phyloP scores from a whole-genome alignment of 2,888 invertebrate genomes.

The Habroteleia sp. region DNA sequence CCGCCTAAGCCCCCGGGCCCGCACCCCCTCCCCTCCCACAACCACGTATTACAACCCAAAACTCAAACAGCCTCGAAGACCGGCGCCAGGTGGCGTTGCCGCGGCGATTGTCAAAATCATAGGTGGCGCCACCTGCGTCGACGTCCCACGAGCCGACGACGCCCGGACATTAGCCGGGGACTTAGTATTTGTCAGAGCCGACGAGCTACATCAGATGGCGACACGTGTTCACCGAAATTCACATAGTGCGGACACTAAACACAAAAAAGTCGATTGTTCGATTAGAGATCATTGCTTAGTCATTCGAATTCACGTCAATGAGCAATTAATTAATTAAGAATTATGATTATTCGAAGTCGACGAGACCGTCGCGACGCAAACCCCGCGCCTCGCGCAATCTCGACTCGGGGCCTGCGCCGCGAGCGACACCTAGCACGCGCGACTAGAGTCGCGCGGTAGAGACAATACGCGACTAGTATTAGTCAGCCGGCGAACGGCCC shows the following conservation, averaged over 20 bases:
- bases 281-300: slow-evolving; percentile 46
- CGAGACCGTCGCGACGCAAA: too few relatives aligned
- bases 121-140: slow-evolving; percentile 13
- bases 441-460: slow-evolving; percentile 48
- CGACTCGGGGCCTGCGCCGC: slow-evolving; percentile 13
- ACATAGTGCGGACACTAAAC: background rate
- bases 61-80: too few relatives aligned
- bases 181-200: slow-evolving; percentile 33
- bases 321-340: slow-evolving; percentile 8
- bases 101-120: background rate
- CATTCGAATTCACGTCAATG: slow-evolving; percentile 13
- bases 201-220: slow-evolving; percentile 17
- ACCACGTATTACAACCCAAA: too few relatives aligned
- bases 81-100: too few relatives aligned
- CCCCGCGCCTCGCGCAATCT: too few relatives aligned
- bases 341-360: slow-evolving; percentile 6
- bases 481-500: slow-evolving; percentile 54
- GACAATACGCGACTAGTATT: slow-evolving; percentile 70
- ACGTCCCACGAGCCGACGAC: slow-evolving; percentile 13
- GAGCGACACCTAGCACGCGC: slow-evolving; percentile 33
- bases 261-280: slow-evolving; percentile 30
- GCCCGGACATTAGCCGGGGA: slow-evolving; percentile 1
- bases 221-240: slow-evolving; percentile 21
- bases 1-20: too few relatives aligned
- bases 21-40: too few relatives aligned